Percentiles rank a stretch among this genome's conserved stretches.
Evolutionary conservation across 2,113 vertebrate genomes (phyloP).

Genomic region (Felis chaus): DNA sequence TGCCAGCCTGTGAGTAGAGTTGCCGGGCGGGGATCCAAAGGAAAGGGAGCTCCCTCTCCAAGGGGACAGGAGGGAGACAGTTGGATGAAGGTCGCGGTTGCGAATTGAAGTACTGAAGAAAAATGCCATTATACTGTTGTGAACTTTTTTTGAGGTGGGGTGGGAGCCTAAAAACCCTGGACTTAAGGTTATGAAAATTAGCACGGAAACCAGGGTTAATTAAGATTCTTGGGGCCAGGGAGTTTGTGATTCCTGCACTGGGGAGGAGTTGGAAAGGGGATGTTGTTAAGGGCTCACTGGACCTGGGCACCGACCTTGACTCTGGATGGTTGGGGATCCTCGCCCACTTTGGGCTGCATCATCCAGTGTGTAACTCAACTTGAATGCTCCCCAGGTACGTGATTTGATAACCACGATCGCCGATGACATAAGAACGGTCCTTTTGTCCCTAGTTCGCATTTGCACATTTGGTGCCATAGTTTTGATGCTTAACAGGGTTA

Average conservation of each 20-base stretch:
- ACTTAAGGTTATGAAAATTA: not conserved
- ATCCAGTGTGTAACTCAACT: not conserved
- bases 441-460: not conserved
- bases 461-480: not conserved
- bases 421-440: not conserved
- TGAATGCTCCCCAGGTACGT: not conserved
- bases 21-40: not conserved
- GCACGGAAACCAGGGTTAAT: not conserved
- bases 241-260: not conserved
- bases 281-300: not conserved
- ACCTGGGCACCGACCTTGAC: not conserved
- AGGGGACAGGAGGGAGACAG: not conserved
- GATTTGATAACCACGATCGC: not conserved
- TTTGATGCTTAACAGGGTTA: not conserved
- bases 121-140: fast-evolving
- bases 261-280: not conserved
- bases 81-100: not conserved
- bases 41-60: not conserved
- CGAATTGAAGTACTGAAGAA: not conserved
- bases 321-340: not conserved
- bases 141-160: not conserved
- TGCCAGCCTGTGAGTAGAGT: slow-evolving; percentile 84
- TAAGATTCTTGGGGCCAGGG: not conserved
- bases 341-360: not conserved
- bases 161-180: not conserved